Base-by-base conservation (phyloP, 2,797 vertebrate genomes). In the Myiotriccus ornatus region DNA sequence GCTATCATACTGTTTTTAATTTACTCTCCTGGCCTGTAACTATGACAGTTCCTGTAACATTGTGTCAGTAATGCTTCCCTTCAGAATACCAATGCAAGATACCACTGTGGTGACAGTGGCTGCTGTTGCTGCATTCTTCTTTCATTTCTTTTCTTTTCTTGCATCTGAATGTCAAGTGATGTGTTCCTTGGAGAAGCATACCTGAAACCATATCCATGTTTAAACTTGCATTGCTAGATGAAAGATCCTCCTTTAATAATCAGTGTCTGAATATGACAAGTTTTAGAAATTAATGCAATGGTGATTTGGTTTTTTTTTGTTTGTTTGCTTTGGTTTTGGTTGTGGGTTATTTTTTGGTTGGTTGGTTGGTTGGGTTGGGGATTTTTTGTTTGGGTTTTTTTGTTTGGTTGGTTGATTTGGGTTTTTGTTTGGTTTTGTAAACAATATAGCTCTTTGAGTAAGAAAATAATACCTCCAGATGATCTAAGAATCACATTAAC, bases 1-100 rank as follows among this genome's bases (percentile, higher is more conserved):
- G 84, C 53, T 92, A 94, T 97, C 94, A 92, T 82, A 84, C 53
- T 95, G 92, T 50, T 96, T 96, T 96, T 96, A 94, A 97, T 97
- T 96, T 92, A 96, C 94, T 97, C 47, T 44, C 68, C 82, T 96
- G 96, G 94, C 81, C 81, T 89, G 44, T 69, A 93, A 94, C 53
- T 84, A 23, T 59, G 89, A 37, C 50, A 69, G 73, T 55, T 94
- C 22, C 34, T 95, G 63, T 64, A 95, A 75, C 28, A 43, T 35
- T 86, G 69, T 92, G 84, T 95, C 94, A 93, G 81, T 75, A 84
- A 74, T 71, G 52, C 73, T 95, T 95, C 57, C 81, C 62, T 94
- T 91, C 81, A 89, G 94, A 96, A 95, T 94, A 89, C 43, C 87
- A 95, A 87, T 96, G 70, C 10, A 59, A 74, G 44, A 52, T 34